phyloP scores from a whole-genome alignment of 2,113 vertebrate species.

The Numenius arquata region DNA sequence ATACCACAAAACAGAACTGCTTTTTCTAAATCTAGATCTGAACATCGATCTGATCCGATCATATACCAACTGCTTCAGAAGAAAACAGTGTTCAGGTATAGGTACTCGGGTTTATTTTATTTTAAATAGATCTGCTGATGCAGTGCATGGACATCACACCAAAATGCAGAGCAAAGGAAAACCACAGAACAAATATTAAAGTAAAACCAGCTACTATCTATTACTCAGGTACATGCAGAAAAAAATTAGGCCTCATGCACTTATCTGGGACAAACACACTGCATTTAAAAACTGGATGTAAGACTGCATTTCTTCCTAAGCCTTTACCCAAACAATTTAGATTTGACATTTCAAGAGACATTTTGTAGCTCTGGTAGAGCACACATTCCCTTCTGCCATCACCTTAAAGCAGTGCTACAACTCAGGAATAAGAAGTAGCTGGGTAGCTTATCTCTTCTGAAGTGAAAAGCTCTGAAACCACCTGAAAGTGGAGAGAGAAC shows the following conservation, averaged over 20 bases:
- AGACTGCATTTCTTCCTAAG: not conserved
- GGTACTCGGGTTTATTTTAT: not conserved
- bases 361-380: not conserved
- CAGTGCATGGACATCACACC: not conserved
- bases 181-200: not conserved
- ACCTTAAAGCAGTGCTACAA: not conserved
- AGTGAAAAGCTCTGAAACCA: not conserved
- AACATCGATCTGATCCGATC: not conserved
- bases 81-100: not conserved
- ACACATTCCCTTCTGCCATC: not conserved
- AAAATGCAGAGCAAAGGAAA: not conserved
- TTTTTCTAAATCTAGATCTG: not conserved
- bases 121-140: not conserved
- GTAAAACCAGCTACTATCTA: not conserved
- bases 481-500: not conserved
- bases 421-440: not conserved
- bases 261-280: not conserved
- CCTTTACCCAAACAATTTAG: not conserved
- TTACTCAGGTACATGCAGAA: not conserved
- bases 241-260: not conserved
- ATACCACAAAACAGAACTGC: not conserved
- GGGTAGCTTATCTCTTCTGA: not conserved
- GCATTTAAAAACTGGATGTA: not conserved
- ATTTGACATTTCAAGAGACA: constrained; percentile 1
- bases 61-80: not conserved